Evolutionary conservation across 2,888 invertebrate genomes (phyloP).

Genomic region (Synanthedon myopaeformis): DNA sequence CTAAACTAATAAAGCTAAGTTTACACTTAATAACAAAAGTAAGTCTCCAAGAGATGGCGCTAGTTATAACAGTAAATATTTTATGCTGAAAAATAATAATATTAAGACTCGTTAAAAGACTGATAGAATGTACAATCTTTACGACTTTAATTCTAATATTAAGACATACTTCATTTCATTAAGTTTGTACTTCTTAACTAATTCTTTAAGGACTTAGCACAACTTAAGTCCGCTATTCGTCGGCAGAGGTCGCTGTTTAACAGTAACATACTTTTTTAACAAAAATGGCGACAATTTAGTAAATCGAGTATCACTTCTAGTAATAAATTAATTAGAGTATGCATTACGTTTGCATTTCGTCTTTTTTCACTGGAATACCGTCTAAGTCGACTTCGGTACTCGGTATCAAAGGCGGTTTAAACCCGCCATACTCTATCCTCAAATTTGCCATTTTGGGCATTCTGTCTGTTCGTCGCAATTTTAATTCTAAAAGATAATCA

Average conservation of each 20-base stretch:
- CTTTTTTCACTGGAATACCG: slow-evolving; percentile 71
- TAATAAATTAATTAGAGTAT: neutral
- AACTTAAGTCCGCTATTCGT: no score
- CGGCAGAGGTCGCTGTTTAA: neutral
- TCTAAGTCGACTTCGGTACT: slow-evolving; percentile 84
- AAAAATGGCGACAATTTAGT: slow-evolving; percentile 6
- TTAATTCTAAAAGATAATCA: slow-evolving; percentile 50
- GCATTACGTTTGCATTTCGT: slow-evolving; percentile 4
- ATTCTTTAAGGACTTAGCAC: no score
- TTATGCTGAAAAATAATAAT: no score
- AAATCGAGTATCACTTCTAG: slow-evolving; percentile 4
- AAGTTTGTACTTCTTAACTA: no score
- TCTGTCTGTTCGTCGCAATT: slow-evolving; percentile 67
- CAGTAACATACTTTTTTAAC: neutral
- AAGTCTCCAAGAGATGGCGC: no score
- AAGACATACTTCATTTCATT: no score
- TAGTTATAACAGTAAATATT: no score
- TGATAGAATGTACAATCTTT: no score
- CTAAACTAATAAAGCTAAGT: no score
- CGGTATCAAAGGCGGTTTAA: slow-evolving; percentile 84
- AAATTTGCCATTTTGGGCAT: slow-evolving; percentile 60
- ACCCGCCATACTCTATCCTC: slow-evolving; percentile 84
- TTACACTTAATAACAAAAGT: no score
- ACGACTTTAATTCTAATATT: no score
- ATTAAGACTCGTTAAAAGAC: no score